Percentiles rank a stretch among this genome's conserved stretches.
Evolutionary conservation across 1,140 invertebrate species (phyloP).

Genomic region (Ericerus pela): DNA sequence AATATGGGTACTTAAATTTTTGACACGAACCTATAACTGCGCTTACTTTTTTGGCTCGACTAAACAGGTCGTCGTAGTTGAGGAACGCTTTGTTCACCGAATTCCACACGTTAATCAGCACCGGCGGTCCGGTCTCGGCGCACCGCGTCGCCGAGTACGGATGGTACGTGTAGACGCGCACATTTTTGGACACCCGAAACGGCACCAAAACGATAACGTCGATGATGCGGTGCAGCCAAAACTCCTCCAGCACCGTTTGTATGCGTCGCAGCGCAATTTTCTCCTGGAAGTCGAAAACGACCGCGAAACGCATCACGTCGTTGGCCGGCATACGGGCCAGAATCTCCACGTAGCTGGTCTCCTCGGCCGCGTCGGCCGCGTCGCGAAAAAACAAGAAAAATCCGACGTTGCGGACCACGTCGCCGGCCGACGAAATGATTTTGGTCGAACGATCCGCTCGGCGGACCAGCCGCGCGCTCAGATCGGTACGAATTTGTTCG

Average conservation of each 20-base stretch:
- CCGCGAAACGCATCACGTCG: not conserved
- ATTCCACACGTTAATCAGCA: constrained; percentile 23
- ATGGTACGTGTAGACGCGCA: constrained; percentile 22
- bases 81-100: constrained; percentile 13
- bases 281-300: not conserved
- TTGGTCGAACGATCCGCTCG: not conserved
- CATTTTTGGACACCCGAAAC: constrained; percentile 12
- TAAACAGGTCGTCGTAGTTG: constrained; percentile 17
- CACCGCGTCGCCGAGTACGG: constrained; percentile 22
- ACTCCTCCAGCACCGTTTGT: constrained; percentile 28
- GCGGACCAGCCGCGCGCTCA: not conserved
- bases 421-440: not conserved
- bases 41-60: constrained; percentile 20
- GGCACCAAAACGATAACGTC: constrained; percentile 22
- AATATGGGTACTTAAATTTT: constrained; percentile 16
- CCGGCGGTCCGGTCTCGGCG: constrained; percentile 19
- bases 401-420: not conserved
- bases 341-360: not conserved
- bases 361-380: too few relatives aligned
- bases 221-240: constrained; percentile 23
- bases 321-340: not conserved
- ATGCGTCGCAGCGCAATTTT: constrained; percentile 15
- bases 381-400: not conserved
- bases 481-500: not conserved
- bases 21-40: too few relatives aligned